Percentiles rank a stretch among this genome's conserved stretches.
Conservation (phyloP, 2,797 vertebrate species). For the Bryconaethiops microstoma region DNA sequence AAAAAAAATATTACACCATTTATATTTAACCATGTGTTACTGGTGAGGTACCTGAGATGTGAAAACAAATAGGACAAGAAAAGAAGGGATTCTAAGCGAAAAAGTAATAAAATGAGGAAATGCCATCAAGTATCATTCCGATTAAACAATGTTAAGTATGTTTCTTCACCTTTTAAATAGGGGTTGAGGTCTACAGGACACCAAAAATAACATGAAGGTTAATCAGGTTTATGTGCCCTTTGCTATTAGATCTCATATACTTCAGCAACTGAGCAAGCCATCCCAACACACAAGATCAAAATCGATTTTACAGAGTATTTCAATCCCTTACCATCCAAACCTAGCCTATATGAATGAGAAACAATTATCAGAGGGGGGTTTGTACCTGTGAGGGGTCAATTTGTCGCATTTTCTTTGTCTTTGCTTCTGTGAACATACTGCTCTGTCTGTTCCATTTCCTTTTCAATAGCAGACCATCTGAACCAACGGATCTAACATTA, state of each 20-base stretch:
- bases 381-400: constrained; percentile 36
- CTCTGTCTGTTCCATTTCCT: background rate
- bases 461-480: constrained; percentile 5
- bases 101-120: too few relatives aligned
- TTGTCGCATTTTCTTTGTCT: constrained; percentile 36
- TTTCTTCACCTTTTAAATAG: too few relatives aligned
- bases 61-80: background rate
- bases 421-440: constrained; percentile 8
- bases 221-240: background rate
- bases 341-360: constrained; percentile 1
- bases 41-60: too few relatives aligned
- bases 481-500: background rate
- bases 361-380: constrained; percentile 4
- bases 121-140: too few relatives aligned
- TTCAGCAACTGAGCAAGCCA: background rate
- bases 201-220: background rate
- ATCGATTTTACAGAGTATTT: constrained; percentile 16
- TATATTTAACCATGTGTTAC: background rate
- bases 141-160: too few relatives aligned
- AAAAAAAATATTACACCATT: background rate
- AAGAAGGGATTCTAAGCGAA: background rate
- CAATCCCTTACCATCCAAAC: background rate
- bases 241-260: background rate
- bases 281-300: constrained; percentile 2
- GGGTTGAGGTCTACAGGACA: background rate